These are phyloP conservation scores for Pholis gunnellus DNA, from an alignment of 2,113 vertebrate species.

Conservation along the genomic window DNA sequence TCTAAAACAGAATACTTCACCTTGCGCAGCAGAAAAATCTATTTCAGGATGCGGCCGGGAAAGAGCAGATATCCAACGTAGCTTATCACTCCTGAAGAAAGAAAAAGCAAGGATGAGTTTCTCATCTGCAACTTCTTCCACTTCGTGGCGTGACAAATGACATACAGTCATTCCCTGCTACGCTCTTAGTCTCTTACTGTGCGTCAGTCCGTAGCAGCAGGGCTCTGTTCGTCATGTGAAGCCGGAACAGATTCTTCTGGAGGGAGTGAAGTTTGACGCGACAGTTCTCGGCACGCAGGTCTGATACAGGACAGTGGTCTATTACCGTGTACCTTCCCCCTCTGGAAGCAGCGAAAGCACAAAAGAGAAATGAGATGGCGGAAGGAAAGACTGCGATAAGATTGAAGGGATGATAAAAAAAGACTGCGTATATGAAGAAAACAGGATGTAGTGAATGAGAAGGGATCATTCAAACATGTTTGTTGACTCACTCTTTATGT, in stretches of 20 bases:
- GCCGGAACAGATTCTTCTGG: conserved; percentile 93
- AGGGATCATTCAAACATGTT: background rate
- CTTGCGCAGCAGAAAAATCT: conserved; percentile 82
- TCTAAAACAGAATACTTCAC: conserved; percentile 55
- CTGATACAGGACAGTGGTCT: conserved; percentile 89
- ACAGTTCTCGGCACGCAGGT: conserved; percentile 91
- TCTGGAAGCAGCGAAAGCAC: conserved; percentile 71
- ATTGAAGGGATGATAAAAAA: conserved; percentile 10
- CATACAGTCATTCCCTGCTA: background rate
- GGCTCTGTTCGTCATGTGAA: conserved; percentile 85
- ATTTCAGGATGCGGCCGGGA: conserved; percentile 83
- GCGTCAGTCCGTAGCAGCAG: conserved; percentile 92
- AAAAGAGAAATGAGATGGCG: conserved; percentile 14
- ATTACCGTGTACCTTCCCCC: conserved; percentile 92
- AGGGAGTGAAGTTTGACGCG: conserved; percentile 92
- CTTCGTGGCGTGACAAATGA: background rate
- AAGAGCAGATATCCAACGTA: conserved; percentile 95
- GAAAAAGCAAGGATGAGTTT: conserved; percentile 3
- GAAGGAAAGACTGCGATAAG: conserved; percentile 24
- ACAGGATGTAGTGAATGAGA: conserved; percentile 19
- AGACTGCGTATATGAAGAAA: conserved; percentile 6
- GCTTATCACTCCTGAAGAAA: conserved; percentile 90
- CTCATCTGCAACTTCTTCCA: background rate
- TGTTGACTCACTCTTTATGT: conserved; percentile 88
- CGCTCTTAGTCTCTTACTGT: conserved; percentile 85